Conservation (phyloP, 2,888 invertebrate genomes). For the Acronicta aceris region DNA sequence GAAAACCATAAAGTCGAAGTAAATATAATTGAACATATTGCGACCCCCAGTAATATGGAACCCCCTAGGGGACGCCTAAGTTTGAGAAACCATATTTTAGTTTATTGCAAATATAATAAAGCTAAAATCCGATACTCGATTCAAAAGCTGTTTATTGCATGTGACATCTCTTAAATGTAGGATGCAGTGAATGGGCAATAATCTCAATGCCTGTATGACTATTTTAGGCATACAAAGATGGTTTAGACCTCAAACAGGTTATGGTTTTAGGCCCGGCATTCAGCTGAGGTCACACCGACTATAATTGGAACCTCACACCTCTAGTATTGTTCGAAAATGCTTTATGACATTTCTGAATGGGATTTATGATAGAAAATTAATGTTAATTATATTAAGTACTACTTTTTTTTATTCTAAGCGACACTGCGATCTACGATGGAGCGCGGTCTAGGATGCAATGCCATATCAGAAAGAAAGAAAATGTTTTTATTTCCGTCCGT, state of each 20-base stretch:
- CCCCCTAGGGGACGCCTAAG: too few relatives aligned
- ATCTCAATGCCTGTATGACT: conserved; percentile 69
- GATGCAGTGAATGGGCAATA: conserved; percentile 68
- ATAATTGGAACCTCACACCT: conserved; percentile 15
- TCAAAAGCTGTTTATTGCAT: neutral
- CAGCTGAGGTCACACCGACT: conserved; percentile 3
- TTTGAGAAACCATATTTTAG: too few relatives aligned
- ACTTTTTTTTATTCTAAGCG: too few relatives aligned
- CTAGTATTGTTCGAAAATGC: neutral
- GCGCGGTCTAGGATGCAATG: too few relatives aligned
- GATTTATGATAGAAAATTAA: neutral
- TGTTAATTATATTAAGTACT: too few relatives aligned
- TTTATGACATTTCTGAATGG: neutral
- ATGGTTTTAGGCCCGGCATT: conserved; percentile 11
- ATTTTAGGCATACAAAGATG: conserved; percentile 58
- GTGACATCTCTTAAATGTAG: conserved; percentile 45
- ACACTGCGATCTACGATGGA: too few relatives aligned
- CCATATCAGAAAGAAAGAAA: too few relatives aligned
- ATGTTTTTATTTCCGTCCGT: too few relatives aligned
- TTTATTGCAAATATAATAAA: neutral
- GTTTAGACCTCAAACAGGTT: conserved; percentile 18
- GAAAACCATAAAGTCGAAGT: too few relatives aligned
- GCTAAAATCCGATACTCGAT: neutral
- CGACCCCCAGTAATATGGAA: too few relatives aligned
- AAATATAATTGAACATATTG: too few relatives aligned